Conservation (phyloP, 1,140 invertebrate species). For the Drosophila micromelanica region DNA sequence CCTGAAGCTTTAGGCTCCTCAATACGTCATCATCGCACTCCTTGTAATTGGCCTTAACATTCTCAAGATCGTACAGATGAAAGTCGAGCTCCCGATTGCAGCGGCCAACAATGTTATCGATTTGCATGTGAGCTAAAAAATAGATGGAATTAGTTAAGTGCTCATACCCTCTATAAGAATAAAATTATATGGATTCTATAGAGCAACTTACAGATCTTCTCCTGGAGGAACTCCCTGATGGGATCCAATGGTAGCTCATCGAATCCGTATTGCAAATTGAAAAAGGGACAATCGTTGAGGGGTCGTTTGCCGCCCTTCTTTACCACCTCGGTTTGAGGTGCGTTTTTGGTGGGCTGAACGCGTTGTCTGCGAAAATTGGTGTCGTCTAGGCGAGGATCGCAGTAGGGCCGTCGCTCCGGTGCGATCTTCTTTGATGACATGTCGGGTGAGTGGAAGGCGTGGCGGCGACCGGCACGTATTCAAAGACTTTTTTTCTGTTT, state of each 20-base stretch:
- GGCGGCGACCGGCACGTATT: neutral
- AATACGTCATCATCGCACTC: conserved; percentile 68
- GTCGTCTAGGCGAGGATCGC: conserved; percentile 60
- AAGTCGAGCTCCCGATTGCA: conserved; percentile 77
- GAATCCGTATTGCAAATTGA: conserved; percentile 62
- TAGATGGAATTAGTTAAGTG: no score
- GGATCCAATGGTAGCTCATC: conserved; percentile 82
- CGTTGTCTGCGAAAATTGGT: conserved; percentile 38
- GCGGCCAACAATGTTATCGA: conserved; percentile 65
- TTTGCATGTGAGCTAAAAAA: conserved; percentile 71
- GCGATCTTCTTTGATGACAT: conserved; percentile 54
- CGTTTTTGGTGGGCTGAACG: conserved; percentile 23
- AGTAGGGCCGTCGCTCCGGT: conserved; percentile 64
- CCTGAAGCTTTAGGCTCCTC: conserved; percentile 49
- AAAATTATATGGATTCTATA: no score
- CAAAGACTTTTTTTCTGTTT: conserved; percentile 20
- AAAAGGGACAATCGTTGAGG: conserved; percentile 80
- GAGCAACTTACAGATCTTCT: conserved; percentile 71
- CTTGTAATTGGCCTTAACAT: conserved; percentile 45
- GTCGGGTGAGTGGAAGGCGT: neutral
- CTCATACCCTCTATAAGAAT: no score
- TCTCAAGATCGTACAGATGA: conserved; percentile 58
- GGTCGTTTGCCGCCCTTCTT: conserved; percentile 57
- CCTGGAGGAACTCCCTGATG: conserved; percentile 63
- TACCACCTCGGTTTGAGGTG: neutral